Conservation (phyloP, 1,140 invertebrate genomes). For the Cataglyphis hispanica region DNA sequence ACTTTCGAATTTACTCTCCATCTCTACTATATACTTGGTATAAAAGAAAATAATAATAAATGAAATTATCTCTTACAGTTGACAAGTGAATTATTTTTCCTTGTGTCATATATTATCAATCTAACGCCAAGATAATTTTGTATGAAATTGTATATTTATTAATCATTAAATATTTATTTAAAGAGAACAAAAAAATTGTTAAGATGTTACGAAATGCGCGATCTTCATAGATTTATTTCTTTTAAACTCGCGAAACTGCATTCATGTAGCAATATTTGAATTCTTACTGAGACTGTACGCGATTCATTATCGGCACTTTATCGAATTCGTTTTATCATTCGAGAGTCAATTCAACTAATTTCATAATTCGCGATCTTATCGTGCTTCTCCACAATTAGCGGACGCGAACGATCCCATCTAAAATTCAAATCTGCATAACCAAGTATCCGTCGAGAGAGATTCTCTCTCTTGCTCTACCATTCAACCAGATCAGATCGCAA, state of each 20-base stretch:
- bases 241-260: not conserved
- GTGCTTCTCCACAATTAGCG: conserved; percentile 26
- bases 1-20: not conserved
- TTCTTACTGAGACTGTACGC: not conserved
- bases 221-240: not conserved
- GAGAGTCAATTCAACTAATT: conserved; percentile 25
- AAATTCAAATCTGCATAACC: conserved; percentile 48
- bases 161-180: conserved; percentile 11
- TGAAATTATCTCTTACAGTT: conserved; percentile 19
- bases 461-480: conserved; percentile 6
- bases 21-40: not conserved
- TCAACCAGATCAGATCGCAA: conserved; percentile 46
- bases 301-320: conserved; percentile 5
- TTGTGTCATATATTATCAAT: not conserved
- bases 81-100: not conserved
- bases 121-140: not conserved
- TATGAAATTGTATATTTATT: not conserved
- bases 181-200: not conserved
- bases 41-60: not conserved
- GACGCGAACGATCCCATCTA: conserved; percentile 4
- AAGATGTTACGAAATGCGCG: not conserved
- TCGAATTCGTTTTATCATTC: conserved; percentile 11
- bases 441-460: conserved; percentile 18
- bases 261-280: not conserved
- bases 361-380: conserved; percentile 9